These are phyloP conservation scores for Homarus gammarus DNA, from an alignment of 2,888 invertebrate genomes.

Conservation along the genomic window DNA sequence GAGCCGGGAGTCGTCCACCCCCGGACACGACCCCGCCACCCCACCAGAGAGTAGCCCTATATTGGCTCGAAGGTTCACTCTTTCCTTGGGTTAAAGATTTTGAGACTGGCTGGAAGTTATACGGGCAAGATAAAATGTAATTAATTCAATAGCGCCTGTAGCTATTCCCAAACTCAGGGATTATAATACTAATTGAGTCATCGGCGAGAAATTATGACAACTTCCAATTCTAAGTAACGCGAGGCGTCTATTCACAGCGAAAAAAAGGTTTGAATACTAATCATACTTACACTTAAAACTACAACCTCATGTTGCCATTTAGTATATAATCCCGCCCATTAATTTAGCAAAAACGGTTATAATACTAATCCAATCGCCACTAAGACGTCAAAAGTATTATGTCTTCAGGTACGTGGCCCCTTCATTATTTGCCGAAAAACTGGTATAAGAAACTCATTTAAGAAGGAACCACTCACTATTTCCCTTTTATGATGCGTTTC, in stretches of 20 bases:
- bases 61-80: too few relatives aligned
- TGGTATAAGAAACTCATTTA: constrained; percentile 67
- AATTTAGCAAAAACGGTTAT: constrained; percentile 35
- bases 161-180: constrained; percentile 44
- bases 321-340: constrained; percentile 49
- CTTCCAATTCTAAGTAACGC: constrained; percentile 55
- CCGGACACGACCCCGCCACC: too few relatives aligned
- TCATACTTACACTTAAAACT: constrained; percentile 55
- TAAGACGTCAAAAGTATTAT: constrained; percentile 54
- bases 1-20: too few relatives aligned
- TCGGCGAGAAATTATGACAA: constrained; percentile 29
- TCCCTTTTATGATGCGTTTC: constrained; percentile 69
- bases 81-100: neutral
- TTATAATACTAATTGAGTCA: constrained; percentile 68
- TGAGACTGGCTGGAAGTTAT: constrained; percentile 38
- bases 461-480: constrained; percentile 58
- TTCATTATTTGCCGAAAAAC: constrained; percentile 9
- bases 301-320: constrained; percentile 36
- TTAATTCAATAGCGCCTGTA: constrained; percentile 59
- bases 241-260: constrained; percentile 22
- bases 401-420: constrained; percentile 30
- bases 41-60: too few relatives aligned
- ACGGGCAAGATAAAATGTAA: constrained; percentile 56
- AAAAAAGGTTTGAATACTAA: constrained; percentile 52
- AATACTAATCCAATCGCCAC: constrained; percentile 61